These are phyloP conservation scores for Macaria notata DNA, from an alignment of 2,888 invertebrate genomes.

Conservation along the genomic window DNA sequence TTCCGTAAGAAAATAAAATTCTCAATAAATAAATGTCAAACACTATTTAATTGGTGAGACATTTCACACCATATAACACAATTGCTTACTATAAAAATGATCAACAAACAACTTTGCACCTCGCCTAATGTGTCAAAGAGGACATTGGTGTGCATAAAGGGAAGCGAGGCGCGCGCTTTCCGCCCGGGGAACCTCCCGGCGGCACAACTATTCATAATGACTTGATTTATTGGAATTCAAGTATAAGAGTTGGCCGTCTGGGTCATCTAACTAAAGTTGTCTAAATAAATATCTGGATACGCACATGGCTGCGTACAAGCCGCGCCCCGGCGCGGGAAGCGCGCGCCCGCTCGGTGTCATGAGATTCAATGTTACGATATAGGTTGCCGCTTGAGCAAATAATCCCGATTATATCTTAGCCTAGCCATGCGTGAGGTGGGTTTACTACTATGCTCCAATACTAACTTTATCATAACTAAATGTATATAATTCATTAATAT, in stretches of 20 bases:
- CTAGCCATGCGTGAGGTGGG: constrained; percentile 78
- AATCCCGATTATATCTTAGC: constrained; percentile 68
- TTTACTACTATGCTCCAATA: constrained; percentile 62
- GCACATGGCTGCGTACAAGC: too few relatives aligned
- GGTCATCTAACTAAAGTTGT: too few relatives aligned
- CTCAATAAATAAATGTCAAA: constrained; percentile 82
- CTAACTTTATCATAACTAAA: constrained; percentile 49
- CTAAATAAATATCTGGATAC: too few relatives aligned
- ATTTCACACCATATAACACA: constrained; percentile 78
- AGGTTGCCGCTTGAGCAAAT: constrained; percentile 80
- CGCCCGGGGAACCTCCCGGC: too few relatives aligned
- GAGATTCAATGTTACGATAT: constrained; percentile 77
- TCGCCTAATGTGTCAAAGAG: constrained; percentile 64
- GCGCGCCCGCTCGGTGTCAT: constrained; percentile 44
- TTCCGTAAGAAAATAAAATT: constrained; percentile 81
- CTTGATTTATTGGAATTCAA: too few relatives aligned
- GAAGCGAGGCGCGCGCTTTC: constrained; percentile 28
- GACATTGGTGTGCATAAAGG: constrained; percentile 63
- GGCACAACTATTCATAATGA: too few relatives aligned
- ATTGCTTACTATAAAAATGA: constrained; percentile 80
- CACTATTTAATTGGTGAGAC: constrained; percentile 76
- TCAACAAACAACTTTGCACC: constrained; percentile 80
- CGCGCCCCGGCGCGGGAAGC: too few relatives aligned
- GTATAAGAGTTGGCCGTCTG: too few relatives aligned
- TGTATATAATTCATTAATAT: constrained; percentile 45